Percentiles rank a stretch among this genome's conserved stretches.
phyloP scores from a whole-genome alignment of 2,113 vertebrate species.

The Percina caprodes region DNA sequence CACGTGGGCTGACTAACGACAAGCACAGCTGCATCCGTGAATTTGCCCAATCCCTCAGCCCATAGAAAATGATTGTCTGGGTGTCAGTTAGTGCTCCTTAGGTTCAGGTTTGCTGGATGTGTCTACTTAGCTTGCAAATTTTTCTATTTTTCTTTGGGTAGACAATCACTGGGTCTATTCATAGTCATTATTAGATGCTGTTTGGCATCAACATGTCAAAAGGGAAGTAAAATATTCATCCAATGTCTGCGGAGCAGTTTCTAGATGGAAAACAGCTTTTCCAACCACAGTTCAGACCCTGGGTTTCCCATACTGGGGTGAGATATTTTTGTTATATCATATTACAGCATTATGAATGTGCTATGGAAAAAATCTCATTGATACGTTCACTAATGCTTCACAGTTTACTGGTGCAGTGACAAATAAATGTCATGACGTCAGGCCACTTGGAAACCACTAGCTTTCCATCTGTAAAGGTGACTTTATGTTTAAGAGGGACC shows the following conservation, averaged over 20 bases:
- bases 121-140: constrained; percentile 32
- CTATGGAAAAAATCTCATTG: constrained; percentile 1
- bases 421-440: constrained; percentile 22
- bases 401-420: constrained; percentile 10
- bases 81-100: constrained; percentile 21
- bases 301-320: not conserved
- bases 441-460: constrained; percentile 62
- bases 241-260: constrained; percentile 4
- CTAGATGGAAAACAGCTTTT: constrained; percentile 39
- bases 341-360: not conserved
- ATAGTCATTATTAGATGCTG: constrained; percentile 13
- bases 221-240: constrained; percentile 33
- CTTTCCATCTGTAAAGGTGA: constrained; percentile 29
- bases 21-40: constrained; percentile 61
- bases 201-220: constrained; percentile 31
- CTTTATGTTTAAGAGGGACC: constrained; percentile 38
- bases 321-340: constrained; percentile 7
- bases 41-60: constrained; percentile 41
- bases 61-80: constrained; percentile 41
- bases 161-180: constrained; percentile 40
- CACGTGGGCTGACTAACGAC: constrained; percentile 61
- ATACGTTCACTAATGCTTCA: not conserved
- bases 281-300: not conserved
- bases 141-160: constrained; percentile 43
- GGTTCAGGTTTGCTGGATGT: constrained; percentile 9